Conservation (phyloP, 2,797 vertebrate genomes). For the Characodon lateralis region DNA sequence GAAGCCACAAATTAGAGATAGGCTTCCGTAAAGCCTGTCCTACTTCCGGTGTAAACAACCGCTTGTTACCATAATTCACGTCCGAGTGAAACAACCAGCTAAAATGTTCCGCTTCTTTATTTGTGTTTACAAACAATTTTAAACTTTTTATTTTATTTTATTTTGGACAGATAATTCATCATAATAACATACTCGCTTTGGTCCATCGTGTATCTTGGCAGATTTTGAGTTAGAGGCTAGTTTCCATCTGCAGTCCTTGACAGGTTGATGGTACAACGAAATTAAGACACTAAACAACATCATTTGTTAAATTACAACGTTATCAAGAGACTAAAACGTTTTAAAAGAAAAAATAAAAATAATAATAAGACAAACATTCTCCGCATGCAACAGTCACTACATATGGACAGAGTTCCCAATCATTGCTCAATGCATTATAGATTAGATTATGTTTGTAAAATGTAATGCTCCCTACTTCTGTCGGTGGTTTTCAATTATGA, state of each 20-base stretch:
- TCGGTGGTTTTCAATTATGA: not conserved
- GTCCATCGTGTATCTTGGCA: not conserved
- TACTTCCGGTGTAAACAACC: conserved; percentile 12
- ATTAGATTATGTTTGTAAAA: not conserved
- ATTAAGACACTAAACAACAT: not conserved
- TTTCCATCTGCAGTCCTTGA: not conserved
- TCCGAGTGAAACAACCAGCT: conserved; percentile 22
- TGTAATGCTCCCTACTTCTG: not conserved
- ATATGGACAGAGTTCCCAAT: not conserved
- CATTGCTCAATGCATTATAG: not conserved
- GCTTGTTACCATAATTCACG: not conserved
- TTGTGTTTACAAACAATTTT: no score
- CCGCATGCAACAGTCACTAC: no score
- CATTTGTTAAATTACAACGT: not conserved
- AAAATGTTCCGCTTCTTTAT: conserved; percentile 30
- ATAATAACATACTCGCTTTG: not conserved
- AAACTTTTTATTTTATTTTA: not conserved
- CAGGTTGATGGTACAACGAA: not conserved
- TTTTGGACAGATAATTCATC: not conserved
- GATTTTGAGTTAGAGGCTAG: not conserved
- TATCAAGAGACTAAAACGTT: not conserved
- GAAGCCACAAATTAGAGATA: not conserved
- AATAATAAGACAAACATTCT: no score
- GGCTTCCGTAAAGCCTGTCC: not conserved
- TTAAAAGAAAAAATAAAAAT: not conserved